Evolutionary conservation across 2,888 invertebrate genomes (phyloP).

Genomic region (Patella caerulea): DNA sequence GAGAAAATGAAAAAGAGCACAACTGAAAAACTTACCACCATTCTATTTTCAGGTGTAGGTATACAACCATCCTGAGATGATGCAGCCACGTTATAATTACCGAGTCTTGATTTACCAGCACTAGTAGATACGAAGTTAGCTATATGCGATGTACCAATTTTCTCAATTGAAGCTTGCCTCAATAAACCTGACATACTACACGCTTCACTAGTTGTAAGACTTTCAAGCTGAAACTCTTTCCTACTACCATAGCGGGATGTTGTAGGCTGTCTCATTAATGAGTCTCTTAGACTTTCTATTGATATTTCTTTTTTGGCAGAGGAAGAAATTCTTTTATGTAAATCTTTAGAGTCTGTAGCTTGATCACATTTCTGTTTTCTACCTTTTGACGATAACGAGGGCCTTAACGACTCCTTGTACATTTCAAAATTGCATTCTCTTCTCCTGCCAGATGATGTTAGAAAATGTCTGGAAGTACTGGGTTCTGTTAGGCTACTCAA

Average conservation of each 20-base stretch:
- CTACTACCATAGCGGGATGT: constrained; percentile 53
- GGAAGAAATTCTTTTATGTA: constrained; percentile 32
- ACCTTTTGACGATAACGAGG: constrained; percentile 43
- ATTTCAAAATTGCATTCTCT: constrained; percentile 54
- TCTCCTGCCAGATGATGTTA: constrained; percentile 29
- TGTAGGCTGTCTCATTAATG: constrained; percentile 51
- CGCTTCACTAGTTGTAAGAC: constrained; percentile 66
- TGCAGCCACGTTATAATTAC: constrained; percentile 59
- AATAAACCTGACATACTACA: constrained; percentile 68
- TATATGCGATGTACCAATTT: constrained; percentile 66
- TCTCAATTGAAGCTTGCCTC: constrained; percentile 67
- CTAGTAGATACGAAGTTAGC: constrained; percentile 60
- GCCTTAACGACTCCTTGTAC: constrained; percentile 44
- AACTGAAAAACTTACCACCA: too few species aligned
- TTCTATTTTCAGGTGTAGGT: constrained; percentile 22
- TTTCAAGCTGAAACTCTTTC: constrained; percentile 66
- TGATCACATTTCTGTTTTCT: constrained; percentile 42
- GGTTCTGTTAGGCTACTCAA: constrained; percentile 43
- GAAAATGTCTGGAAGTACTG: constrained; percentile 17
- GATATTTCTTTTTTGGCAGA: constrained; percentile 38
- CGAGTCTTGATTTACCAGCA: constrained; percentile 65
- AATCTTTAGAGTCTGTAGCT: constrained; percentile 18
- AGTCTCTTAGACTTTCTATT: constrained; percentile 43
- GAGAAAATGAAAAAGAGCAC: too few species aligned
- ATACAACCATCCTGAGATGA: constrained; percentile 55